Evolutionary conservation across 2,797 vertebrate genomes (phyloP).

Genomic region (Pangasius sanitwongsei): DNA sequence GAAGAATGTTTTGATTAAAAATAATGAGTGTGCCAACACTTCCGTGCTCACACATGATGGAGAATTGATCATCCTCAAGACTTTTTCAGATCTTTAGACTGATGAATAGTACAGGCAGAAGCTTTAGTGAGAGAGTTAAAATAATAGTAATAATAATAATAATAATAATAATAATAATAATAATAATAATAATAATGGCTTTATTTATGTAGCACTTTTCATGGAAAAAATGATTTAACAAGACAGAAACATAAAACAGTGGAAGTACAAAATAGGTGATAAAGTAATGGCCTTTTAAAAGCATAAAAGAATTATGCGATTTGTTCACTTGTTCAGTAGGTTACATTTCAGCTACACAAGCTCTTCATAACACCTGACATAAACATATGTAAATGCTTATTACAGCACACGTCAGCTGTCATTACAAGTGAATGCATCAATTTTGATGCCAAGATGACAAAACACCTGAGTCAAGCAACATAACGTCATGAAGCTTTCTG

Average conservation of each 20-base stretch:
- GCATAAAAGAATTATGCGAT: not conserved
- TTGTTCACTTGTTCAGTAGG: not conserved
- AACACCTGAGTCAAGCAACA: not conserved
- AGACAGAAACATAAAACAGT: too few species aligned
- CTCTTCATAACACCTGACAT: not conserved
- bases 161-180: not conserved
- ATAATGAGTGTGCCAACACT: slow-evolving; percentile 24
- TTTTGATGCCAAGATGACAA: not conserved
- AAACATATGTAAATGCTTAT: not conserved
- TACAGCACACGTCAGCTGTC: not conserved
- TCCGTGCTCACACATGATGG: not conserved
- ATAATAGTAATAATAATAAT: not conserved
- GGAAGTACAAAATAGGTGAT: not conserved
- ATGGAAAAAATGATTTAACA: too few species aligned
- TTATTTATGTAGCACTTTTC: not conserved
- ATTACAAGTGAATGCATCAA: not conserved
- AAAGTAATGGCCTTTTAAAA: not conserved
- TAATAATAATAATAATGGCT: not conserved
- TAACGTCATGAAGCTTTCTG: not conserved
- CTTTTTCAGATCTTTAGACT: not conserved
- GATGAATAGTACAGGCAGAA: too few species aligned
- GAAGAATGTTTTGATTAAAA: slow-evolving; percentile 25
- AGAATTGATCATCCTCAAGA: not conserved
- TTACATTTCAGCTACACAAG: not conserved
- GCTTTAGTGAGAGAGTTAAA: not conserved